phyloP scores from a whole-genome alignment of 2,113 vertebrate genomes.

The Budorcas taxicolor region DNA sequence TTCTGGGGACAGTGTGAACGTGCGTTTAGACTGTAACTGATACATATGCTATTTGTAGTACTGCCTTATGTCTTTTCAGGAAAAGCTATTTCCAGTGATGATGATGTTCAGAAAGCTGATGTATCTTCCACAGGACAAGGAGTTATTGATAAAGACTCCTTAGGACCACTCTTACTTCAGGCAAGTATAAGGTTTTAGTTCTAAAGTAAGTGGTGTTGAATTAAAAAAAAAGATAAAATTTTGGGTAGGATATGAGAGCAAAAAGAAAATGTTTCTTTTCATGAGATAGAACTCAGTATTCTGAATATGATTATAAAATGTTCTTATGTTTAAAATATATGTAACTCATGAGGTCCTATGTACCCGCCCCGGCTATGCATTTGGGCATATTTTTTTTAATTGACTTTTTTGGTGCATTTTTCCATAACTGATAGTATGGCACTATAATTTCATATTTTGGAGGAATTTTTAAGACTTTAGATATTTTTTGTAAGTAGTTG shows the following conservation, averaged over 20 bases:
- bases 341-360: not conserved
- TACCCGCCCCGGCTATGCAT: not conserved
- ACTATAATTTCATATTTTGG: not conserved
- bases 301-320: not conserved
- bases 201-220: not conserved
- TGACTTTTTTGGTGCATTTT: not conserved
- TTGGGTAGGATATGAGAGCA: not conserved
- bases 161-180: constrained; percentile 96
- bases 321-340: not conserved
- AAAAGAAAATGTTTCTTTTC: not conserved
- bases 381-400: not conserved
- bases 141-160: constrained; percentile 98
- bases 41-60: not conserved
- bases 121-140: constrained; percentile 98
- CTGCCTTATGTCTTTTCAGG: constrained; percentile 79
- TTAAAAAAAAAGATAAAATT: not conserved
- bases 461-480: not conserved
- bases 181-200: constrained; percentile 76
- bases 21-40: not conserved
- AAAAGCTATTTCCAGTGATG: constrained; percentile 90
- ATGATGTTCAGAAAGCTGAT: constrained; percentile 98
- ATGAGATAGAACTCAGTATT: not conserved
- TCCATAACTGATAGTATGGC: not conserved
- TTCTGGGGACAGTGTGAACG: not conserved
- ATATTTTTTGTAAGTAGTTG: not conserved